These are phyloP conservation scores for Ophioninae sp. DNA, from an alignment of 2,888 invertebrate species.

Conservation along the genomic window DNA sequence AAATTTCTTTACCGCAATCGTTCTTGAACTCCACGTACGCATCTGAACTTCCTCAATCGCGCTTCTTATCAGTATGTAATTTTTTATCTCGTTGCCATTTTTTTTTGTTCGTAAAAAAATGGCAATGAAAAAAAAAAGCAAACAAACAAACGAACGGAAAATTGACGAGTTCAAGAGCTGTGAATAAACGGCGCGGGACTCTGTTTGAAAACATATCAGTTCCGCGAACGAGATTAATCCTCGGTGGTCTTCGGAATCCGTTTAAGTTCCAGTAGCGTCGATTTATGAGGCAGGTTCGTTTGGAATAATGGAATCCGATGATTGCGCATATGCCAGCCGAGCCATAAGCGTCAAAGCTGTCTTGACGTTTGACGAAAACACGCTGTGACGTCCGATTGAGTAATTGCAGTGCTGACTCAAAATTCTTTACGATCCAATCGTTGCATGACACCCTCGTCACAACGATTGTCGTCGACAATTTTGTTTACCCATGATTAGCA, in stretches of 20 bases:
- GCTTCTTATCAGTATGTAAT: neutral
- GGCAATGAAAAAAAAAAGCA: too few species aligned
- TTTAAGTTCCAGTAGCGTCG: neutral
- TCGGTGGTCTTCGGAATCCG: neutral
- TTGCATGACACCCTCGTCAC: neutral
- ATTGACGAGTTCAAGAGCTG: neutral
- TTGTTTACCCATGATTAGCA: neutral
- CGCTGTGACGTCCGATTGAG: constrained; percentile 12
- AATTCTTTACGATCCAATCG: constrained; percentile 23
- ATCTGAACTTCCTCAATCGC: neutral
- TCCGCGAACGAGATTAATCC: neutral
- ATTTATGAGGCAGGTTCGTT: neutral
- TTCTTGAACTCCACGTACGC: neutral
- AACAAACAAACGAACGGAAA: neutral
- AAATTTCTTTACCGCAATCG: neutral
- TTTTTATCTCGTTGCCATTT: neutral
- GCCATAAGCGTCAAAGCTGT: constrained; percentile 26
- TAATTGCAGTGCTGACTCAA: constrained; percentile 16
- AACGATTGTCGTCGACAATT: constrained; percentile 7
- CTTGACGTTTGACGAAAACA: constrained; percentile 40
- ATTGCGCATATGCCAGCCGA: constrained; percentile 6
- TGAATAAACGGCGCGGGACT: neutral
- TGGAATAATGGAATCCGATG: constrained; percentile 1
- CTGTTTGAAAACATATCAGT: neutral
- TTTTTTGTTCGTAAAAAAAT: neutral